Evolutionary conservation across 2,797 vertebrate species (phyloP).

Genomic region (Caiman crocodilus): DNA sequence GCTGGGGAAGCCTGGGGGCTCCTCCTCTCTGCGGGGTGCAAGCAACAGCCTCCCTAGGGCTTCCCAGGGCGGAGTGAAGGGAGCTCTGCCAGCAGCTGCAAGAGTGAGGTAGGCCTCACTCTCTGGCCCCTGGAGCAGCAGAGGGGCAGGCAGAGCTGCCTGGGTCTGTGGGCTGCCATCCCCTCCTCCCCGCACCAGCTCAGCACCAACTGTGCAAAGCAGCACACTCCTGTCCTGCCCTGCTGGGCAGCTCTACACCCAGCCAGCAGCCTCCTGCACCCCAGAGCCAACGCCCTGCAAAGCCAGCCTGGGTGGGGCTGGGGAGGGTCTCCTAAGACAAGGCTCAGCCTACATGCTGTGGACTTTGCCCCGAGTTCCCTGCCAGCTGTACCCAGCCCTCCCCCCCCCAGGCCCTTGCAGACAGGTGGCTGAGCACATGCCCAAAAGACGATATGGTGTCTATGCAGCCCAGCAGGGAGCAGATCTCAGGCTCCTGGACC

Average conservation of each 20-base stretch:
- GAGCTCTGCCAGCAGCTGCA: background rate
- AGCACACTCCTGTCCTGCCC: no score
- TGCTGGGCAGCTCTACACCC: no score
- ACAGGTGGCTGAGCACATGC: rapidly evolving
- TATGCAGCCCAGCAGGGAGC: no score
- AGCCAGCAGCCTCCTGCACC: no score
- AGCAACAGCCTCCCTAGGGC: background rate
- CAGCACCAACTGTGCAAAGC: background rate
- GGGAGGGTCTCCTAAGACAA: background rate
- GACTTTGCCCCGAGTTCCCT: background rate
- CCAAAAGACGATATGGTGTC: no score
- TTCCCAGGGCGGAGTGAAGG: background rate
- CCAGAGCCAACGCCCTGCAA: background rate
- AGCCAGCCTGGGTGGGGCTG: background rate
- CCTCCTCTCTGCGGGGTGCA: background rate
- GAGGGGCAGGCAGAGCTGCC: background rate
- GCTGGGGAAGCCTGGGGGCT: background rate
- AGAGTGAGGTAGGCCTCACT: background rate
- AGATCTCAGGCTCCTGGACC: no score
- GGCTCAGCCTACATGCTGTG: no score
- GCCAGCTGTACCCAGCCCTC: background rate
- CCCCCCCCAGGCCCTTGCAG: background rate
- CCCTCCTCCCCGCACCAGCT: background rate
- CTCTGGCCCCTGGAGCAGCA: background rate
- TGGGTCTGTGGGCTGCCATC: background rate